Conservation (phyloP, 1,140 invertebrate species). For the Andrena cerasifolii region DNA sequence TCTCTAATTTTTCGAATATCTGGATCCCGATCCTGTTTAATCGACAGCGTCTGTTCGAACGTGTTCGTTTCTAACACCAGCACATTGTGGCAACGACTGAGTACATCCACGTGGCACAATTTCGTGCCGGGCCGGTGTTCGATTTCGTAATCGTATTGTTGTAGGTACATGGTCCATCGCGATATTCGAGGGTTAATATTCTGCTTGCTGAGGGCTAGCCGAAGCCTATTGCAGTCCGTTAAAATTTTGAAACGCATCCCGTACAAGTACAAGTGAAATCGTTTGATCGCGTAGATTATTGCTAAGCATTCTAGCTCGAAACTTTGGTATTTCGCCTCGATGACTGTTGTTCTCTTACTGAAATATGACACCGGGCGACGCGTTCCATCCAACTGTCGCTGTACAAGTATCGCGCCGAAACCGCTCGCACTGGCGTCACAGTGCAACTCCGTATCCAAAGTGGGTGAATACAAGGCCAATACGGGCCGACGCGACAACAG, state of each 20-base stretch:
- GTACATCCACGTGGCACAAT: not conserved
- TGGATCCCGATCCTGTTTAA: slow-evolving; percentile 17
- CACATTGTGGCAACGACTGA: not conserved
- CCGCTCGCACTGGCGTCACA: not conserved
- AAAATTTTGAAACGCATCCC: not conserved
- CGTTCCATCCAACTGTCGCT: not conserved
- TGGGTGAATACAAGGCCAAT: not conserved
- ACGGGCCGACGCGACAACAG: not conserved
- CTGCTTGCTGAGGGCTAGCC: not conserved
- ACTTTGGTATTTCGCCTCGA: not conserved
- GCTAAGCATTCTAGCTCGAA: not conserved
- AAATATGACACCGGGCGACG: not conserved
- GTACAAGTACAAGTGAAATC: not conserved
- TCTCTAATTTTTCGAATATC: not conserved
- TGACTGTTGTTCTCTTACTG: not conserved
- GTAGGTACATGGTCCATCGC: not conserved
- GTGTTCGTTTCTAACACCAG: slow-evolving; percentile 26
- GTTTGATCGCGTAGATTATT: not conserved
- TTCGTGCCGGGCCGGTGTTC: not conserved
- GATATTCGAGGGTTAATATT: not conserved
- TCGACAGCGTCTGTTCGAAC: slow-evolving; percentile 31
- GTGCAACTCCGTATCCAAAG: not conserved
- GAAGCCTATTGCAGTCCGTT: not conserved
- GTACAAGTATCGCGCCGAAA: not conserved
- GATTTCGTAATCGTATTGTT: not conserved